Percentiles rank a stretch among this genome's conserved stretches.
Evolutionary conservation across 1,140 invertebrate genomes (phyloP).

Genomic region (Hydropsyche tenuis): DNA sequence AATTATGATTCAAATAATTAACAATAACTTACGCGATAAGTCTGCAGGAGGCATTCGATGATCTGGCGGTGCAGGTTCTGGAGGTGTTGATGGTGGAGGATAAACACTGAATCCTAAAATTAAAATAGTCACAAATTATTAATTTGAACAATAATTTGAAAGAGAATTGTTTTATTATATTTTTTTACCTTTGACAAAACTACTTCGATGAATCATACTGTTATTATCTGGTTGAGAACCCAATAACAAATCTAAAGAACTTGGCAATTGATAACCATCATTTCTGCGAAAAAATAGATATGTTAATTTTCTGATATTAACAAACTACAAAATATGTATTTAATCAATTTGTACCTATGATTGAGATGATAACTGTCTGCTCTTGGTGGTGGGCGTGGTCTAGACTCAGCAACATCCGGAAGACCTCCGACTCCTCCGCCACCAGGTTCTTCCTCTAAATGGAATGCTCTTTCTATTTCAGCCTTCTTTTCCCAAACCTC

Average conservation of each 20-base stretch:
- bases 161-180: not conserved
- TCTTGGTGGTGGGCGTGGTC: constrained; percentile 69
- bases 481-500: constrained; percentile 95
- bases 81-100: constrained; percentile 79
- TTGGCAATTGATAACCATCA: constrained; percentile 57
- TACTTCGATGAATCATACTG: constrained; percentile 44
- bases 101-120: constrained; percentile 79
- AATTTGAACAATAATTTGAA: not conserved
- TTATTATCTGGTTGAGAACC: constrained; percentile 51
- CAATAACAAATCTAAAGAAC: constrained; percentile 60
- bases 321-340: not conserved
- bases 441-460: constrained; percentile 82
- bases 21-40: constrained; percentile 60
- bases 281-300: constrained; percentile 32
- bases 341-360: constrained; percentile 62
- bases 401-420: constrained; percentile 59
- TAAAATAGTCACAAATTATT: constrained; percentile 18
- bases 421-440: constrained; percentile 63
- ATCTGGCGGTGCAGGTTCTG: constrained; percentile 82
- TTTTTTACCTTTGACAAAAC: constrained; percentile 43
- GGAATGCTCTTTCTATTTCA: constrained; percentile 91
- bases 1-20: not conserved
- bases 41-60: constrained; percentile 65
- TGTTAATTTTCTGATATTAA: not conserved
- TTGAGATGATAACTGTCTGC: constrained; percentile 76